These are phyloP conservation scores for Chymomyza procnemis DNA, from an alignment of 2,888 invertebrate genomes.

Conservation along the genomic window DNA sequence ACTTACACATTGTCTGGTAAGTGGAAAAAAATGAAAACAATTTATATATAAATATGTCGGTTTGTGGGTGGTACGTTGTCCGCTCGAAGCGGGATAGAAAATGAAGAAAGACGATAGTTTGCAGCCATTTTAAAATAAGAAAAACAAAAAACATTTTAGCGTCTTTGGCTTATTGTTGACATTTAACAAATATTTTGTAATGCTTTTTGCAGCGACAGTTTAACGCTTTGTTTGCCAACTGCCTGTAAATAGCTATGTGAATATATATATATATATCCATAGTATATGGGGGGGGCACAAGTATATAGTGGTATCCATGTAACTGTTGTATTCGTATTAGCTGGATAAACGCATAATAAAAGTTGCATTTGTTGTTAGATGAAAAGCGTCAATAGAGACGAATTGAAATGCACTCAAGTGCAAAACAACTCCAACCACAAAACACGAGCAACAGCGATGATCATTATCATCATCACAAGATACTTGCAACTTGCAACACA, in stretches of 20 bases:
- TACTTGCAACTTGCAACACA: conserved; percentile 36
- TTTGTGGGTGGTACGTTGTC: too few species aligned
- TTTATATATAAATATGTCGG: too few species aligned
- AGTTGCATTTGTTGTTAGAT: not conserved
- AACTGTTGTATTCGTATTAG: not conserved
- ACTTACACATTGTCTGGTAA: too few species aligned
- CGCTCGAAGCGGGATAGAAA: not conserved
- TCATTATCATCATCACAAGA: conserved; percentile 27
- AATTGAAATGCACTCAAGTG: conserved; percentile 45
- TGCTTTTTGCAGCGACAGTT: not conserved
- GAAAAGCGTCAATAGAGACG: not conserved
- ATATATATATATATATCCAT: not conserved
- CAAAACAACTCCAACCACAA: conserved; percentile 16
- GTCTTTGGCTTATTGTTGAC: not conserved
- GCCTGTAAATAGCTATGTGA: not conserved
- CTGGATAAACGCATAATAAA: not conserved
- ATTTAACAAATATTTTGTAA: conserved; percentile 6
- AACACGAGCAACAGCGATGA: conserved; percentile 9
- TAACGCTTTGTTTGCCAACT: conserved; percentile 5
- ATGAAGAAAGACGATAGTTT: not conserved
- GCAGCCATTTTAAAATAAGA: not conserved
- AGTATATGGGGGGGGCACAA: too few species aligned
- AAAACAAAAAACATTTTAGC: not conserved
- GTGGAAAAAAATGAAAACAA: too few species aligned
- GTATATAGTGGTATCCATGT: not conserved